Base-by-base conservation (phyloP, 30 jellyfish, hydroid and myxozoan species). In the Aurelia aurita complex sp. Pacific region DNA sequence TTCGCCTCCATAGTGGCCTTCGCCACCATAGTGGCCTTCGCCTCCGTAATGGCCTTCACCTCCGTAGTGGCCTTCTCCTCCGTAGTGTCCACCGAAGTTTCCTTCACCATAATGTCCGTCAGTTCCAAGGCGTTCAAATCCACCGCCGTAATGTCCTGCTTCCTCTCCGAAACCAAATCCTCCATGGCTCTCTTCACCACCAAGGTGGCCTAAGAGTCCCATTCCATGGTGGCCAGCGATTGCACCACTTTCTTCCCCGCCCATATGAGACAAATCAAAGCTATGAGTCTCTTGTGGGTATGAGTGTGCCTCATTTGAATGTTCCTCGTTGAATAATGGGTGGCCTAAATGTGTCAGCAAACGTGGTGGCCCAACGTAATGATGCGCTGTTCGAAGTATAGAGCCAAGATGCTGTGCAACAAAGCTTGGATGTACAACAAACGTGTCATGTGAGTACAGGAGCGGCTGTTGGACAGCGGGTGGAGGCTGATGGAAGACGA, bases 351-450 rank as follows among this genome's bases (percentile, higher is more conserved):
- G 96, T 13, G 98, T 92, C 51, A 92, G 65, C 23, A 92, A 88
- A 3, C 98, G 80, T 5, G 98, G 98, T 19, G 98, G 98, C 35
- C 98, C 98, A 60, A 92, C 89, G 60, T 92, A 92, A 64, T 92
- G 98, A 34, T 92, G 98, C 18, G 98, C 98, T 23, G 98, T 92
- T 69, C 98, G 67, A 32, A 92, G 69, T 46, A 92, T 87, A 13
- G 98, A 92, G 84, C 98, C 98, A 72, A 92, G 84, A 87, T 92
- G 98, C 89, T 92, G 98, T 19, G 98, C 98, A 68, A 92, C 98
- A 74, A 86, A 92, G 89, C 98, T 92, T 33, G 98, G 98, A 74
- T 92, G 98, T 18, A 92, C 97, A 42, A 92, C 97, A 61, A 92
- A 92, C 8, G 98, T 74, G 73, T 90, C 97, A 57, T 90, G 97